phyloP scores from a whole-genome alignment of 2,797 vertebrate genomes.

The Gambelia wislizenii region DNA sequence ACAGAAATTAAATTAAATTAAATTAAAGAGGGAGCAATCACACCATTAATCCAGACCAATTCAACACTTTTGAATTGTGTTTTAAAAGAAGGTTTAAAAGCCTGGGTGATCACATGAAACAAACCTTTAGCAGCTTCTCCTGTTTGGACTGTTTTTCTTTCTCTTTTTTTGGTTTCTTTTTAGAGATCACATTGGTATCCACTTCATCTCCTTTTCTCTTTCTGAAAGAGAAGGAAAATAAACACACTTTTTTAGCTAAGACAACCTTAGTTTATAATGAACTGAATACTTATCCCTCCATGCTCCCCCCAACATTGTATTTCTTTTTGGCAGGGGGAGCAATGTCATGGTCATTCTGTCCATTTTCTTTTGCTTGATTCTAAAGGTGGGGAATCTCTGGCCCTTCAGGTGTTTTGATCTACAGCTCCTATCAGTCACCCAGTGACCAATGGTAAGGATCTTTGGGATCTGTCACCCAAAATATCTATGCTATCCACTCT shows the following conservation, averaged over 20 bases:
- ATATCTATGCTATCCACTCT: background rate
- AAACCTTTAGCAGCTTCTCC: constrained; percentile 92
- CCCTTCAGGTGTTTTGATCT: background rate
- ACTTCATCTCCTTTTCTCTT: constrained; percentile 90
- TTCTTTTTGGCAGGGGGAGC: background rate
- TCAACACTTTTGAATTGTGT: background rate
- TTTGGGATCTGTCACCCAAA: background rate
- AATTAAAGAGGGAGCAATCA: background rate
- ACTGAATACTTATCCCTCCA: constrained; percentile 22
- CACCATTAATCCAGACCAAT: background rate
- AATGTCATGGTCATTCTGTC: constrained; percentile 42
- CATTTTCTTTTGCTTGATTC: constrained; percentile 41
- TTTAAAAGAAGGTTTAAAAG: background rate
- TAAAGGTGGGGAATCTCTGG: background rate
- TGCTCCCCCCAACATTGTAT: constrained; percentile 38
- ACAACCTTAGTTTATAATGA: background rate
- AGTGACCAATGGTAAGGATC: background rate
- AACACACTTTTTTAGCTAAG: constrained; percentile 9
- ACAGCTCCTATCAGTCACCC: background rate
- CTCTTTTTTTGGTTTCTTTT: constrained; percentile 93
- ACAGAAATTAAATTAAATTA: too few relatives aligned
- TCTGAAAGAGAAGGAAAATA: constrained; percentile 75
- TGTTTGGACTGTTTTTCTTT: constrained; percentile 88
- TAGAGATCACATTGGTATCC: constrained; percentile 81
- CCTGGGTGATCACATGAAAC: constrained; percentile 42